Conservation (phyloP, 2,888 invertebrate species). For the Athetis lepigone region DNA sequence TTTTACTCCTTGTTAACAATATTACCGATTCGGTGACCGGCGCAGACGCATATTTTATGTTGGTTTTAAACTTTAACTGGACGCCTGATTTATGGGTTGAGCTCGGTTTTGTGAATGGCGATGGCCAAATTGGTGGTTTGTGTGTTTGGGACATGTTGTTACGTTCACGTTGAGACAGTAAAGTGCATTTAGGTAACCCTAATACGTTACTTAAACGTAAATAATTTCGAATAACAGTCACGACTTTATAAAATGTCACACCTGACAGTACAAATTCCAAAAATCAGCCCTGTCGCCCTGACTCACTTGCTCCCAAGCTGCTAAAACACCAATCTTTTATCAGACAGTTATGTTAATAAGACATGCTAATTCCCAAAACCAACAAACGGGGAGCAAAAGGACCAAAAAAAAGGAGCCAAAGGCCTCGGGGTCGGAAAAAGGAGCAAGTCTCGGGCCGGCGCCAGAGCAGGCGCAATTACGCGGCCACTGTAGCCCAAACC, state of each 20-base stretch:
- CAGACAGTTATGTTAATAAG: slow-evolving; percentile 89
- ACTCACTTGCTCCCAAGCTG: slow-evolving; percentile 66
- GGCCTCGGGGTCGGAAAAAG: slow-evolving; percentile 79
- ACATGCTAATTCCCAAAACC: slow-evolving; percentile 91
- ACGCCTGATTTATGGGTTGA: slow-evolving; percentile 78
- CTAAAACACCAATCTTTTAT: slow-evolving; percentile 88
- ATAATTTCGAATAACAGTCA: too few species aligned
- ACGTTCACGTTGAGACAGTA: slow-evolving; percentile 25
- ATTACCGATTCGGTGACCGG: slow-evolving; percentile 88
- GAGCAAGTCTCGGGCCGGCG: slow-evolving; percentile 86
- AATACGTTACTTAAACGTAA: neutral
- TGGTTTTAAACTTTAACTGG: slow-evolving; percentile 65
- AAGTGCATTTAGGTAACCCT: slow-evolving; percentile 7
- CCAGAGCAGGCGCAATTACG: slow-evolving; percentile 87
- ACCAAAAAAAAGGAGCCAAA: slow-evolving; percentile 74
- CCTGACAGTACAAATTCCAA: slow-evolving; percentile 18
- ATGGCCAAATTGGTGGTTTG: slow-evolving; percentile 53
- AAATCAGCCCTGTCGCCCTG: slow-evolving; percentile 14
- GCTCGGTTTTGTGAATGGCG: slow-evolving; percentile 55
- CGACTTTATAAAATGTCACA: too few species aligned
- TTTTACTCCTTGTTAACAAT: slow-evolving; percentile 89
- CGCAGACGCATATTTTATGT: slow-evolving; percentile 85
- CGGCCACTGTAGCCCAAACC: slow-evolving; percentile 71
- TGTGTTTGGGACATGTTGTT: slow-evolving; percentile 40
- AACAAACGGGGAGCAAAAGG: slow-evolving; percentile 85